Base-by-base conservation (phyloP, 2,888 invertebrate species). In the Teinopalpus imperialis region DNA sequence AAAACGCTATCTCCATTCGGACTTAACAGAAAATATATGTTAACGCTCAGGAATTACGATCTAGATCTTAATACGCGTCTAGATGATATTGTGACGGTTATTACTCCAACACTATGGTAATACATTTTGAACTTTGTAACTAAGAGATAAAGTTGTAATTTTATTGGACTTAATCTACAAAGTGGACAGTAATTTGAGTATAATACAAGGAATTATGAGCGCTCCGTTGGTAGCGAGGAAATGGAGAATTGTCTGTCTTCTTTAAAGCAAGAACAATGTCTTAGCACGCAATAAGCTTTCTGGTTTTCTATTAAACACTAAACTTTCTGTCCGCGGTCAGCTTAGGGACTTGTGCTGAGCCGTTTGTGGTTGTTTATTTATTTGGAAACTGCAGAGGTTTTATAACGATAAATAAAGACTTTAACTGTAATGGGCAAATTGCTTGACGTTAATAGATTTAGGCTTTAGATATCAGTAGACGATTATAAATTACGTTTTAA, bases 141-240 rank as follows among this genome's bases (percentile, higher is more conserved):
- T n/a, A 1, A 1, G 6, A 0, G 0, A 3, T 45, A 34, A 9
- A 7, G 39, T 40, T 34, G 3, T 5, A 21, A 18, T 26, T 40
- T 5, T 1, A 21, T 7, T 21, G 27, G 0, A 6, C n/a, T 14
- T 4, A n/a, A n/a, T n/a, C 7, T 10, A 6, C 3, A 1, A 24
- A 32, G 44, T 39, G 39, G 39, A 45, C 45, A 45, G 34, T 40
- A 45, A 45, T 45, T 40, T 45, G 45, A 45, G 34, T 40, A 39
- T 45, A 45, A 39, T 26, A 9, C 39, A 45, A 40, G 39, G 39
- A 45, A 40, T 45, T 45, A 45, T 45, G 45, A 16, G 26, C 45
- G 13, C 39, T 32, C 32, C 3, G 39, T 24, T 13, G n/a, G 37
- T 10, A 20, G 26, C 14, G 20, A 13, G 32, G 39, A 32, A 36